Conservation (phyloP, 1,140 invertebrate species). For the Acyrthosiphon pisum region DNA sequence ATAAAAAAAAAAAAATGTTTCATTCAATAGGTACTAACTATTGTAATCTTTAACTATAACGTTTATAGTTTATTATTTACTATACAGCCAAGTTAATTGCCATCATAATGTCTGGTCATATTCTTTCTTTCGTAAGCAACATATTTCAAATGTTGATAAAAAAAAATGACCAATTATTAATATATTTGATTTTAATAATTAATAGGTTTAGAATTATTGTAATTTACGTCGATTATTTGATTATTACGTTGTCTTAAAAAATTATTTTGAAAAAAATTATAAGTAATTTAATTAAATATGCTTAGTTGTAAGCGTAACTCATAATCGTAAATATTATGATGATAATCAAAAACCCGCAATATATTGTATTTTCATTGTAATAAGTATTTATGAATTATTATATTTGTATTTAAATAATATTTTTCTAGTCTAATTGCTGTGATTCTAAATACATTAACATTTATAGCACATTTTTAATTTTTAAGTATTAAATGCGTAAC, state of each 20-base stretch:
- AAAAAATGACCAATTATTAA: background rate
- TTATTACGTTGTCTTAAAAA: background rate
- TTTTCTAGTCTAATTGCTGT: constrained; percentile 25
- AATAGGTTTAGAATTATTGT: too few species aligned
- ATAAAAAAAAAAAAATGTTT: background rate
- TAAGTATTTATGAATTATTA: background rate
- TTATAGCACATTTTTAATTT: background rate
- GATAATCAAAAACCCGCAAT: too few species aligned
- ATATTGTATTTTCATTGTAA: too few species aligned
- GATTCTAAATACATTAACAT: background rate
- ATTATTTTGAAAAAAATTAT: background rate
- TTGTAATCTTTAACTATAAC: background rate
- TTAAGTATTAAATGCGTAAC: background rate
- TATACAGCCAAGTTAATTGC: background rate
- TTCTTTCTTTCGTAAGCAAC: background rate
- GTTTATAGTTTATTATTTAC: background rate
- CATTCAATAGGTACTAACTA: background rate
- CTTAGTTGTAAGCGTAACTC: background rate
- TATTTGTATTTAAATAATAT: background rate
- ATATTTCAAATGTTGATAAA: background rate
- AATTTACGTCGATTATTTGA: too few species aligned
- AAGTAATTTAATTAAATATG: background rate
- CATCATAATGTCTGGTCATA: background rate
- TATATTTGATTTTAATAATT: too few species aligned
- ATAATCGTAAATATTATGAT: background rate